A percentile compares a stretch with the other conserved stretches of the same genome.
Conservation (phyloP, 1,140 invertebrate species). For the Hyles euphorbiae region DNA sequence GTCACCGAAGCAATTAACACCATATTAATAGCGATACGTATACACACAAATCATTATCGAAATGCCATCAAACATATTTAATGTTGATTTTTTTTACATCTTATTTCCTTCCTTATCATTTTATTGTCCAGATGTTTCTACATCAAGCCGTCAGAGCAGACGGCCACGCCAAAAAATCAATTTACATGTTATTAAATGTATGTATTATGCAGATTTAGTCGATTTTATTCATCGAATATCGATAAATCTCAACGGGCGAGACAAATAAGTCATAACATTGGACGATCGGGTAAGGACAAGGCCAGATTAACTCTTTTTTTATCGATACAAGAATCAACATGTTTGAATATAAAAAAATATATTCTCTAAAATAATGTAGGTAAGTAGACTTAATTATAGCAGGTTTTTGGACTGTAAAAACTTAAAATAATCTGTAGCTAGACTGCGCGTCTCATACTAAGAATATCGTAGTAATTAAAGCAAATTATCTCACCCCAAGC, state of each 20-base stretch:
- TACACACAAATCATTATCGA: conserved; percentile 34
- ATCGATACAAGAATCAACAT: conserved; percentile 45
- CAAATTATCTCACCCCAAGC: too few relatives aligned
- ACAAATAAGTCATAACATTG: conserved; percentile 73
- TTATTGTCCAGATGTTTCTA: conserved; percentile 40
- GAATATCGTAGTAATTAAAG: too few relatives aligned
- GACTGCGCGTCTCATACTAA: neutral
- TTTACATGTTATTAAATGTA: conserved; percentile 62
- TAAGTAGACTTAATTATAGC: conserved; percentile 2
- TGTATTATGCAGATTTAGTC: conserved; percentile 63
- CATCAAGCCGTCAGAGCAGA: conserved; percentile 26
- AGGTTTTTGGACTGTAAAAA: neutral
- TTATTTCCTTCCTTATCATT: conserved; percentile 59
- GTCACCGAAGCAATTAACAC: conserved; percentile 15
- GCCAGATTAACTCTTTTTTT: conserved; percentile 44
- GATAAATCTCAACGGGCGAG: conserved; percentile 60
- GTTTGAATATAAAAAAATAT: conserved; percentile 36
- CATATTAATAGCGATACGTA: conserved; percentile 12
- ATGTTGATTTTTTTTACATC: conserved; percentile 29
- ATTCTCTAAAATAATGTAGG: conserved; percentile 4
- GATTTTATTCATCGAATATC: conserved; percentile 52
- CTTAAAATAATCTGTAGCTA: neutral
- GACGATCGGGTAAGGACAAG: conserved; percentile 49
- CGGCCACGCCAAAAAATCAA: conserved; percentile 58
- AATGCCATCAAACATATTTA: conserved; percentile 42